Base-by-base conservation (phyloP, 2,888 invertebrate genomes). In the Ochropacha duplaris region DNA sequence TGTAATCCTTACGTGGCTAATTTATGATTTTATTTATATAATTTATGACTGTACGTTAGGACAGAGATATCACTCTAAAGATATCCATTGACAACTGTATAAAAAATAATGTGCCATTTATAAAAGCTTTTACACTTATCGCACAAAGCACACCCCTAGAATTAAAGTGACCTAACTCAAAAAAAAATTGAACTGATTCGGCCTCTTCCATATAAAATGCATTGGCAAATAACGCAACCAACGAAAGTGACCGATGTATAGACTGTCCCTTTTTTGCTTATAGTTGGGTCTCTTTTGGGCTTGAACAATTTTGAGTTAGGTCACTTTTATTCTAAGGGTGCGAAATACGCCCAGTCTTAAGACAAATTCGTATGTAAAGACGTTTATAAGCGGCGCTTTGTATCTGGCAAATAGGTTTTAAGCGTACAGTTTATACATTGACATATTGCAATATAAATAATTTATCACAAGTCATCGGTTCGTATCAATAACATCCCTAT, bases 21-120 rank as follows among this genome's bases (percentile, higher is more conserved):
- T 82, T 84, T 86, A 83, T 85, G 77, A 78, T 83, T 86, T 83
- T 83, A 73, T 78, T 68, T n/a, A n/a, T n/a, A n/a, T n/a, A n/a
- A n/a, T n/a, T n/a, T n/a, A n/a, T n/a, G n/a, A 63, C 62, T 57
- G 71, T 78, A 71, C 80, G 80, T 79, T 76, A 80, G 74, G 61
- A 68, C 2, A 71, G 57, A 56, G 77, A 79, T 26, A 31, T 26
- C n/a, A 50, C 4, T 28, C 11, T 8, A 51, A 52, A 52, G 34
- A 52, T 52, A 31, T 52, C 34, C 19, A 52, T 34, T 31, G 31
- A 34, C 52, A 52, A 52, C 28, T 34, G 52, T 54, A 57, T 57
- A 34, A n/a, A 11, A 24, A 24, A 24, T 5, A 24, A 24, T 44
- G 6, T 44, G 44, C 8, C 44, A 9, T 44, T 44, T 19, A 44